A percentile compares a stretch with the other conserved stretches of the same genome.
Conservation (phyloP, 2,888 invertebrate genomes). For the Drosophila nr. perissopoda region DNA sequence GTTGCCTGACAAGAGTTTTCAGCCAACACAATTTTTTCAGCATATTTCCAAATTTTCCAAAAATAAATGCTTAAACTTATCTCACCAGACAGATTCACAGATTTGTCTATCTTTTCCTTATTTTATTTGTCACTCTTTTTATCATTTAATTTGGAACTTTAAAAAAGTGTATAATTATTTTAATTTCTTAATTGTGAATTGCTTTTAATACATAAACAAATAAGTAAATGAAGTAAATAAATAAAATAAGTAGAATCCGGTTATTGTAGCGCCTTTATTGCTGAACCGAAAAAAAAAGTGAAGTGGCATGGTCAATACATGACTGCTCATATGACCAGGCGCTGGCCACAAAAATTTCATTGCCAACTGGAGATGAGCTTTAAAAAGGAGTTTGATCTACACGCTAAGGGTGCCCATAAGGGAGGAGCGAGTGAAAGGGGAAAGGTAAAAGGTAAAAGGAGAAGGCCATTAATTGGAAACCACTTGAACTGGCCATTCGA, state of each 20-base stretch:
- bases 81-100: neutral
- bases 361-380: constrained; percentile 2
- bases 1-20: neutral
- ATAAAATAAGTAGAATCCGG: neutral
- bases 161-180: neutral
- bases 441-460: neutral
- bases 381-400: neutral
- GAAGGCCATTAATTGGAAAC: constrained; percentile 41
- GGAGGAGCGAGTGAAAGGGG: neutral
- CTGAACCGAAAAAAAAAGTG: neutral
- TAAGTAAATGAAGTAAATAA: neutral
- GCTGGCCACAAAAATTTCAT: constrained; percentile 9
- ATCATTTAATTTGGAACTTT: neutral
- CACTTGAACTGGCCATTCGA: constrained; percentile 44
- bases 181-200: neutral
- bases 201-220: neutral
- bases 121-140: neutral
- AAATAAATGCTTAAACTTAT: neutral
- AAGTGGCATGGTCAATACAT: neutral
- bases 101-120: neutral
- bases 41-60: neutral
- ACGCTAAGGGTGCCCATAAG: neutral
- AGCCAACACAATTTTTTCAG: neutral
- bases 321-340: constrained; percentile 3
- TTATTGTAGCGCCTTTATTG: neutral